These are phyloP conservation scores for Stictonetta naevosa DNA, from an alignment of 2,113 vertebrate species.

Conservation along the genomic window DNA sequence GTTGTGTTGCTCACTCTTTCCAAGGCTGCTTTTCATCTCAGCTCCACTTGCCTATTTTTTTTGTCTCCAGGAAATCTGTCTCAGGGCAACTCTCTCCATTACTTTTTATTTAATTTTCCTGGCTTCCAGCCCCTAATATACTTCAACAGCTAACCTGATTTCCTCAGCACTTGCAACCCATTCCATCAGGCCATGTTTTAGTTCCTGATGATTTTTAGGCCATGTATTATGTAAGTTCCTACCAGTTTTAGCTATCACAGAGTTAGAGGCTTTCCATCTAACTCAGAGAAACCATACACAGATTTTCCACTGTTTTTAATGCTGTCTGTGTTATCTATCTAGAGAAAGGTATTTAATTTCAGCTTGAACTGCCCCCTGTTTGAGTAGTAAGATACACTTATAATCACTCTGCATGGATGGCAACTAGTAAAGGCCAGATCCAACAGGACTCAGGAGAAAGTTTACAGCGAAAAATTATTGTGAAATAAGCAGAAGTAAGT, in stretches of 20 bases:
- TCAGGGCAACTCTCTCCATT: not conserved
- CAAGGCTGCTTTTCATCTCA: not conserved
- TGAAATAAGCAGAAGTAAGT: not conserved
- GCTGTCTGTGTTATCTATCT: not conserved
- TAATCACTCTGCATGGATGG: not conserved
- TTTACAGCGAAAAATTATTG: not conserved
- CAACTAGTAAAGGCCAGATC: not conserved
- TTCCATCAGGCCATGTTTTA: not conserved
- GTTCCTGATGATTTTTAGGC: not conserved
- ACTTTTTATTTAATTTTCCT: constrained; percentile 14
- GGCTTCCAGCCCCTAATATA: constrained; percentile 15
- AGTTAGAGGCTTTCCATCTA: not conserved
- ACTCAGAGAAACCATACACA: not conserved
- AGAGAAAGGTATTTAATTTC: not conserved
- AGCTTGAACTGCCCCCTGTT: not conserved
- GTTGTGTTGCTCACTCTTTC: not conserved
- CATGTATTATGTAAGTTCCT: not conserved
- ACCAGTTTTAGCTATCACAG: not conserved
- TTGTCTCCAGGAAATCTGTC: not conserved
- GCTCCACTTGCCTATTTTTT: not conserved
- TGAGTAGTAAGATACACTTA: not conserved
- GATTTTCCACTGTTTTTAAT: not conserved
- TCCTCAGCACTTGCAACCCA: constrained; percentile 1
- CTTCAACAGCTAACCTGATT: not conserved
- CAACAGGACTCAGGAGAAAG: not conserved